phyloP scores from a whole-genome alignment of 2,888 invertebrate genomes.

The Lycophotia porphyrea region DNA sequence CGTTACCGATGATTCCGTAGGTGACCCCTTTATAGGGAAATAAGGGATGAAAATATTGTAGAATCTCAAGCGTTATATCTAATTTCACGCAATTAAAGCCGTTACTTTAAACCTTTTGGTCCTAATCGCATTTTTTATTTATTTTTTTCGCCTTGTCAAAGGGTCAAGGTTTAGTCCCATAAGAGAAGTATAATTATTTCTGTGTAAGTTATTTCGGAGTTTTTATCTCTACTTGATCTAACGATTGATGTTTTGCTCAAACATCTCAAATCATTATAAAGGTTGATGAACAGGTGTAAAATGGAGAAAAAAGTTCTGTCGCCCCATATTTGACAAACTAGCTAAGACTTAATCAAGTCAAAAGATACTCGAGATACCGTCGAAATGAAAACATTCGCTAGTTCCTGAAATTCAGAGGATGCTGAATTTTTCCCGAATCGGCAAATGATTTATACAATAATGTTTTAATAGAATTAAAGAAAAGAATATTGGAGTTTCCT shows the following conservation, averaged over 20 bases:
- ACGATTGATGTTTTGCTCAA: background rate
- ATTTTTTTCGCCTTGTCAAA: background rate
- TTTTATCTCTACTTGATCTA: background rate
- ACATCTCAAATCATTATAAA: background rate
- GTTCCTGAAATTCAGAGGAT: background rate
- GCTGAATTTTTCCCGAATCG: background rate
- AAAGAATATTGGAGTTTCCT: constrained; percentile 2
- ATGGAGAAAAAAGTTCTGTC: no score
- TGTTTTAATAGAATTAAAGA: background rate
- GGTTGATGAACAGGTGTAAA: background rate
- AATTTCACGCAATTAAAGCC: no score
- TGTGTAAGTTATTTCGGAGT: background rate
- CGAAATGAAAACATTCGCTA: constrained; percentile 18
- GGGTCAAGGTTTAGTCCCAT: background rate
- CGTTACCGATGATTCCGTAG: background rate
- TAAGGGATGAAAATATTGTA: background rate
- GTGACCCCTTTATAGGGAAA: background rate
- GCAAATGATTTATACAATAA: background rate
- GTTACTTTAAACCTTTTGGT: background rate
- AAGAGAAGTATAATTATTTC: background rate
- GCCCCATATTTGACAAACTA: no score
- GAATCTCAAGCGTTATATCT: background rate
- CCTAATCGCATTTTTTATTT: background rate
- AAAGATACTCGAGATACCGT: constrained; percentile 6
- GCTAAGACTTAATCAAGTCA: constrained; percentile 21